Evolutionary conservation across 1,140 invertebrate species (phyloP).

Genomic region (Adelges cooleyi): DNA sequence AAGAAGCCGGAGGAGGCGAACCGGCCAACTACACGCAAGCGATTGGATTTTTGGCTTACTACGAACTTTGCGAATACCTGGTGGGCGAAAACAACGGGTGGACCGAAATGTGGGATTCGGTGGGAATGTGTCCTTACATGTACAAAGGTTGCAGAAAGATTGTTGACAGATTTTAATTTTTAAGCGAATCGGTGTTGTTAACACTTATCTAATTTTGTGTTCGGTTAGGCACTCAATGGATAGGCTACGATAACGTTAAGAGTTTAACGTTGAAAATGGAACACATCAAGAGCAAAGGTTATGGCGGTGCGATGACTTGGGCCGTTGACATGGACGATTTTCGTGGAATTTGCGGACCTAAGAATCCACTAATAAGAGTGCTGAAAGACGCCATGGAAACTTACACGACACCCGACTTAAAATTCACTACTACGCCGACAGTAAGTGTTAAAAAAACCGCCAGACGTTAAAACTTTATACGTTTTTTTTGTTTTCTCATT

Average conservation of each 20-base stretch:
- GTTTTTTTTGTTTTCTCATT: constrained; percentile 30
- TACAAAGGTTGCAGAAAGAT: constrained; percentile 56
- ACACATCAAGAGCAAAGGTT: constrained; percentile 65
- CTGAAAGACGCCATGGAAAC: constrained; percentile 59
- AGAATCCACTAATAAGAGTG: constrained; percentile 58
- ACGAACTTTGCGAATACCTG: constrained; percentile 44
- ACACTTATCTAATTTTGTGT: background rate
- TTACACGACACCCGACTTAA: constrained; percentile 59
- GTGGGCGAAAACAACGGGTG: constrained; percentile 46
- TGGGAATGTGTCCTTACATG: constrained; percentile 69
- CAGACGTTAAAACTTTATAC: background rate
- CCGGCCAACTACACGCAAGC: constrained; percentile 75
- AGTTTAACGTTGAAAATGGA: constrained; percentile 79
- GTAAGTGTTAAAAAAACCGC: constrained; percentile 39
- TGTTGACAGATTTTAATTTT: background rate
- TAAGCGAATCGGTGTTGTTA: background rate
- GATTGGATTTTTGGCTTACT: constrained; percentile 65
- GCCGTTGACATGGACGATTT: constrained; percentile 82
- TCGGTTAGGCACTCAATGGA: constrained; percentile 58
- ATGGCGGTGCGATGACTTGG: constrained; percentile 76
- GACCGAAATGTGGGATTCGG: constrained; percentile 69
- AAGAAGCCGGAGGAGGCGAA: constrained; percentile 70
- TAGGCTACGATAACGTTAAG: constrained; percentile 73
- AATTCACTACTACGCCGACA: constrained; percentile 53
- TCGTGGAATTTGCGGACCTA: constrained; percentile 57